Evolutionary conservation across 2,797 vertebrate species (phyloP).

Genomic region (Eulemur mongoz): DNA sequence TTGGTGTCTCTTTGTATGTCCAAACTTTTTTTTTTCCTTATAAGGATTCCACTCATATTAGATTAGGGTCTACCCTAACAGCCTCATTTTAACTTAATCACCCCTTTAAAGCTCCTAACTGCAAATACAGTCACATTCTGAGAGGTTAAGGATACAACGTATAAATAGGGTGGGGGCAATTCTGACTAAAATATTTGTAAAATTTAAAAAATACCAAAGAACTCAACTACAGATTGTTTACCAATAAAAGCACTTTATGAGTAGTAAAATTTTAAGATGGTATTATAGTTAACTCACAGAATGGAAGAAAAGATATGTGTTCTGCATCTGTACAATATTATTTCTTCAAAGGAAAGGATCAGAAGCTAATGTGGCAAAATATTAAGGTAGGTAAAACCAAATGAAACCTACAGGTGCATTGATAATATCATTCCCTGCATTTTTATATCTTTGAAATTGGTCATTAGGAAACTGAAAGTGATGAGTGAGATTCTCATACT

Average conservation of each 20-base stretch:
- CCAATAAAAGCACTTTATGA: not conserved
- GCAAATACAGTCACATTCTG: not conserved
- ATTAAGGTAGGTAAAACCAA: not conserved
- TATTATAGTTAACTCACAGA: not conserved
- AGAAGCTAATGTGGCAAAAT: not conserved
- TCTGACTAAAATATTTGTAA: not conserved
- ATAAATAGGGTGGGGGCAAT: fast-evolving
- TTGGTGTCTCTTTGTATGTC: not conserved
- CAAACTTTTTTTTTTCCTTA: not conserved
- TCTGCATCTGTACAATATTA: not conserved
- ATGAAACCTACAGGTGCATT: not conserved
- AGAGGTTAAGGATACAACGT: not conserved
- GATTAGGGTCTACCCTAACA: not conserved
- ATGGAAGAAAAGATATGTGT: not conserved
- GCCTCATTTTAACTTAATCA: not conserved
- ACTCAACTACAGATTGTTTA: not conserved
- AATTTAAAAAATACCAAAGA: not conserved
- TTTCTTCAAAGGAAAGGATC: not conserved
- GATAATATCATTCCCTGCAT: not conserved
- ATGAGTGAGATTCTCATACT: not conserved
- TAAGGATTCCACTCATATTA: not conserved
- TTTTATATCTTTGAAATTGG: not conserved
- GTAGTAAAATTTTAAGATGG: not conserved
- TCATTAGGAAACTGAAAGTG: not conserved
- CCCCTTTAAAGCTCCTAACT: not conserved